These are phyloP conservation scores for Prunella fulvescens DNA, from an alignment of 2,113 vertebrate species.

Conservation along the genomic window DNA sequence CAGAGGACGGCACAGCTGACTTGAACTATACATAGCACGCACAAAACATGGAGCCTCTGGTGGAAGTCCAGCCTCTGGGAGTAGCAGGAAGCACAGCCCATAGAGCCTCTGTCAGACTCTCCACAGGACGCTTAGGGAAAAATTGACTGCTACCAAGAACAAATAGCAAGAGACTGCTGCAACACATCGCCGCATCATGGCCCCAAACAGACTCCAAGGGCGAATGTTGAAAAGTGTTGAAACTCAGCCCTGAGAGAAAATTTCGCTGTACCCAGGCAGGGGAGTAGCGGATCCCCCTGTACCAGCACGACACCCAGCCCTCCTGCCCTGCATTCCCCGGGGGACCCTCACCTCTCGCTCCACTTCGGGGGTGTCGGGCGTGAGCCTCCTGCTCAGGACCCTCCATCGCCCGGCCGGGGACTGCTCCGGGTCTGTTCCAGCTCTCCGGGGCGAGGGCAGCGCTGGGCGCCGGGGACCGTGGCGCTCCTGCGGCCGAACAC, in stretches of 20 bases:
- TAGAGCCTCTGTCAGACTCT: rapidly evolving
- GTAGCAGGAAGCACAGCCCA: not conserved
- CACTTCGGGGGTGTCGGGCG: not conserved
- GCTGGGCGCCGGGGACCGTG: not conserved
- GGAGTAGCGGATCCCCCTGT: not conserved
- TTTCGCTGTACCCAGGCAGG: too few relatives aligned
- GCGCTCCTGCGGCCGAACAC: not conserved
- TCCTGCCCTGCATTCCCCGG: not conserved
- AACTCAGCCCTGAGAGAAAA: not conserved
- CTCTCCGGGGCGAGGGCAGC: not conserved
- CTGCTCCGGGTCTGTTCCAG: not conserved
- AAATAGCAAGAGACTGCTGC: not conserved
- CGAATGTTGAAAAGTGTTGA: not conserved
- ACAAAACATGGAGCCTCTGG: not conserved
- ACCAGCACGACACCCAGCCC: not conserved
- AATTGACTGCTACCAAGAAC: not conserved
- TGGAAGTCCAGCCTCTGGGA: not conserved
- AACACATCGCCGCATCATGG: too few relatives aligned
- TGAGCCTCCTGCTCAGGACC: not conserved
- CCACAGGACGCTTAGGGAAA: not conserved
- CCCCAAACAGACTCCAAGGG: not conserved
- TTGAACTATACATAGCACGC: not conserved
- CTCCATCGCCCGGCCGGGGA: not conserved
- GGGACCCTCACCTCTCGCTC: slow-evolving; percentile 46
- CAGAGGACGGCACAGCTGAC: not conserved